phyloP scores from a whole-genome alignment of 1,140 invertebrate genomes.

The Megathymus violae region DNA sequence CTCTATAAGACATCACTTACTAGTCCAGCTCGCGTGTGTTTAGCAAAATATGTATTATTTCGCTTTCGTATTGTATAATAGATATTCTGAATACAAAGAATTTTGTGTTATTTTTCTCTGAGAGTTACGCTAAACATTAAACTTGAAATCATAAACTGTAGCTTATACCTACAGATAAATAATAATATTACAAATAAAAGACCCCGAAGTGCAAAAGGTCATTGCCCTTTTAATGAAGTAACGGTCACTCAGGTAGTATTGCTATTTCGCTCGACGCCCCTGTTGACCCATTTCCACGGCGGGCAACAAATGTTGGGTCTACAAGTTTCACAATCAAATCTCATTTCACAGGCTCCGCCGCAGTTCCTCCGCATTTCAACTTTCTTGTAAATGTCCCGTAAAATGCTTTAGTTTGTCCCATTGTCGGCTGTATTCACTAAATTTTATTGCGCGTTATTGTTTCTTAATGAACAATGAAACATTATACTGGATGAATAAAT shows the following conservation, averaged over 20 bases:
- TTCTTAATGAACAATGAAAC: background rate
- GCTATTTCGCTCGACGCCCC: background rate
- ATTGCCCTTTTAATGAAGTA: too few relatives aligned
- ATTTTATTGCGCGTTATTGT: constrained; percentile 3
- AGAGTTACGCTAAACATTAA: too few relatives aligned
- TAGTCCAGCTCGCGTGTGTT: too few relatives aligned
- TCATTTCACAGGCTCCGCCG: constrained; percentile 27
- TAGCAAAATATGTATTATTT: too few relatives aligned
- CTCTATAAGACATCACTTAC: too few relatives aligned
- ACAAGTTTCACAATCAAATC: constrained; percentile 45
- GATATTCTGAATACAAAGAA: too few relatives aligned
- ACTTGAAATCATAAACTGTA: too few relatives aligned
- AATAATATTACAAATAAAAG: too few relatives aligned
- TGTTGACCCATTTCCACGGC: constrained; percentile 29
- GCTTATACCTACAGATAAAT: too few relatives aligned
- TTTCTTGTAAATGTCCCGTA: constrained; percentile 5
- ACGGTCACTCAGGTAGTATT: background rate
- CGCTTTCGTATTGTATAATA: too few relatives aligned
- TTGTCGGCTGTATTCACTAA: background rate
- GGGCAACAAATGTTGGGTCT: constrained; percentile 48
- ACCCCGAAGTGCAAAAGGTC: too few relatives aligned
- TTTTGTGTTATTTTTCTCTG: too few relatives aligned
- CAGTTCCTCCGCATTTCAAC: constrained; percentile 15
- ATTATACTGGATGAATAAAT: background rate
- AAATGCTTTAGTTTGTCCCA: constrained; percentile 14